These are phyloP conservation scores for Nipponia nippon DNA, from an alignment of 2,113 vertebrate genomes.

Conservation along the genomic window DNA sequence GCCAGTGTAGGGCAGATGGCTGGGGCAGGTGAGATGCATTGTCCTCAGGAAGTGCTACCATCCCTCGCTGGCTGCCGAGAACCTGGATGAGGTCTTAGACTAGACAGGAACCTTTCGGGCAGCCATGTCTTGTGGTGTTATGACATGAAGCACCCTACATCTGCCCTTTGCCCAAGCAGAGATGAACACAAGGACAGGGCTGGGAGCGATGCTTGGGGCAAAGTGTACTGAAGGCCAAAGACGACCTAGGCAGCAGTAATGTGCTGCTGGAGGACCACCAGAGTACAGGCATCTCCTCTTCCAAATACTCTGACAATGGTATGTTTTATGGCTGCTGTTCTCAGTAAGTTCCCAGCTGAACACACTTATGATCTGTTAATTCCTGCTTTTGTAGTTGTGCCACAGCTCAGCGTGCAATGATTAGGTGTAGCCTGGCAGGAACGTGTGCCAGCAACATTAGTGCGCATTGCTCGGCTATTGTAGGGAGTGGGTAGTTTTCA, in stretches of 20 bases:
- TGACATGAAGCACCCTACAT: background rate
- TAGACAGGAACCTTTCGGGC: background rate
- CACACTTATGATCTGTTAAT: background rate
- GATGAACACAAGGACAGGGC: background rate
- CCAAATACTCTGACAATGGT: background rate
- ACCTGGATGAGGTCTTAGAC: background rate
- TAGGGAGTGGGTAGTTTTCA: background rate
- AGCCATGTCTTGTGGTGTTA: accelerated
- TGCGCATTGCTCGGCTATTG: background rate
- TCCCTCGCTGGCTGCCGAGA: background rate
- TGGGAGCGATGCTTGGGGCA: background rate
- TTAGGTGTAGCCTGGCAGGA: background rate
- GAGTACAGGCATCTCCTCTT: background rate
- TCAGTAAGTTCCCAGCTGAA: background rate
- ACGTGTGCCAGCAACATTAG: background rate
- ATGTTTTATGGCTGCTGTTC: background rate
- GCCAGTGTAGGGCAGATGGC: background rate
- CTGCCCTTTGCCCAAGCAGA: background rate
- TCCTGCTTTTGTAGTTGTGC: background rate
- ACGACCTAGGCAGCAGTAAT: background rate
- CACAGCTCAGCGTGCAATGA: background rate
- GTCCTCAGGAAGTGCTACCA: background rate
- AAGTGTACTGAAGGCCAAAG: background rate
- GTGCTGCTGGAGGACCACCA: background rate
- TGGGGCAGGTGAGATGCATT: background rate